A percentile compares a stretch with the other conserved stretches of the same genome.
Conservation (phyloP, 2,888 invertebrate genomes). For the Hedya salicella region DNA sequence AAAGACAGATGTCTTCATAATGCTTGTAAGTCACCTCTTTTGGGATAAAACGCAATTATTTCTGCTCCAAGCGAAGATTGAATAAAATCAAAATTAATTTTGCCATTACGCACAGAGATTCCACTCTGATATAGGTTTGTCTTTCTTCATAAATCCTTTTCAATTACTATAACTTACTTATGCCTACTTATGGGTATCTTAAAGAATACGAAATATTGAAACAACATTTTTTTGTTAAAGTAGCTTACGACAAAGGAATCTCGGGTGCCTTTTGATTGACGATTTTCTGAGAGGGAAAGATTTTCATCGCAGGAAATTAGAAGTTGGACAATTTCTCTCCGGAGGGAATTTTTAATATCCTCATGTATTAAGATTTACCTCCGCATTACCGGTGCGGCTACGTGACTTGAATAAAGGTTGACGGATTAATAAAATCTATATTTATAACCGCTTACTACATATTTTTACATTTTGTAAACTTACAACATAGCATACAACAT, state of each 20-base stretch:
- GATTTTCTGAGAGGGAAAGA: conserved; percentile 70
- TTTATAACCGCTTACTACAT: neutral
- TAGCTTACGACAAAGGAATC: conserved; percentile 61
- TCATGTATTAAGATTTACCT: conserved; percentile 69
- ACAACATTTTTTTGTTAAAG: conserved; percentile 56
- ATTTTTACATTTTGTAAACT: neutral
- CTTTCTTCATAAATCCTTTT: conserved; percentile 23
- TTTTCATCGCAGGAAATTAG: conserved; percentile 70
- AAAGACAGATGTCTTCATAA: neutral
- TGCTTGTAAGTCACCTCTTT: neutral
- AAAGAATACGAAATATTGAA: conserved; percentile 51
- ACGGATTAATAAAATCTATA: conserved; percentile 28
- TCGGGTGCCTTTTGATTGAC: conserved; percentile 65
- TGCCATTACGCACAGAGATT: conserved; percentile 5
- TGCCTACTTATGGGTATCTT: conserved; percentile 38
- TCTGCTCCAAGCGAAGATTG: neutral
- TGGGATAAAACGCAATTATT: neutral
- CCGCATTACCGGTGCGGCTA: conserved; percentile 56
- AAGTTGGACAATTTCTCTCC: conserved; percentile 62
- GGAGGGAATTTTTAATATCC: conserved; percentile 58
- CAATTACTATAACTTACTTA: conserved; percentile 40
- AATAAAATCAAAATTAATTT: neutral
- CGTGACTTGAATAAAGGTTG: conserved; percentile 44
- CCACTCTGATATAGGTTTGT: conserved; percentile 4
- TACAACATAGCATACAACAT: no score